Base-by-base conservation (phyloP, 1,140 invertebrate species). In the Saxidomus purpurata region DNA sequence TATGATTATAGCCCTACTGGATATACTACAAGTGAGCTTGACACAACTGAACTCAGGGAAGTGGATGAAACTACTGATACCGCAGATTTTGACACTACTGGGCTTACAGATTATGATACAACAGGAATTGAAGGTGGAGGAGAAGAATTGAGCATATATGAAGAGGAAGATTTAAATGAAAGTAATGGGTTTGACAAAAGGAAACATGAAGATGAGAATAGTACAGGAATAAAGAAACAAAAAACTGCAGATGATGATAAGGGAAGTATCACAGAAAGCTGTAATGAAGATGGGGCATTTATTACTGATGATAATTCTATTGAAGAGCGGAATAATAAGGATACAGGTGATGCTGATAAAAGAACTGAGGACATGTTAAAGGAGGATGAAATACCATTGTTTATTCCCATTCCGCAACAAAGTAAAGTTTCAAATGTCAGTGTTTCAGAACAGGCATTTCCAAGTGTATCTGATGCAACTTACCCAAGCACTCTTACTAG, bases 1-100 rank as follows among this genome's bases (percentile, higher is more conserved):
- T 49, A 47, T 83, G 47, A 63, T 63, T 87, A 79, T 25, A 79
- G 55, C 71, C 71, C 74, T 63, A 71, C 55, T 69, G 86, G 47
- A 13, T 69, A 81, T 22, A 81, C 71, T 38, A 88, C 86, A 28
- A 88, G 86, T 80, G 86, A 88, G n/a, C 34, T 88, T 49, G 77
- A 88, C 40, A 88, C 76, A 0, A 85, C 47, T 11, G 83, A 76
- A 22, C n/a, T 85, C 3, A 55, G 17, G 40, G 67, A 85, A 8
- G 22, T 59, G 9, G 76, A 79, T 79, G 76, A 79, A 36, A 38
- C 22, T 4, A 85, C 83, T 52, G 83, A 76, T n/a, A 76, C 83
- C 22, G 63, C 36, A 49, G 83, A 85, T n/a, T 47, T 74, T 19
- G 69, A 71, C 55, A 76, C 52, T 0, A 88, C 86, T 52, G 76